Conservation (phyloP, 2,113 vertebrate genomes). For the Charadrius vociferus region DNA sequence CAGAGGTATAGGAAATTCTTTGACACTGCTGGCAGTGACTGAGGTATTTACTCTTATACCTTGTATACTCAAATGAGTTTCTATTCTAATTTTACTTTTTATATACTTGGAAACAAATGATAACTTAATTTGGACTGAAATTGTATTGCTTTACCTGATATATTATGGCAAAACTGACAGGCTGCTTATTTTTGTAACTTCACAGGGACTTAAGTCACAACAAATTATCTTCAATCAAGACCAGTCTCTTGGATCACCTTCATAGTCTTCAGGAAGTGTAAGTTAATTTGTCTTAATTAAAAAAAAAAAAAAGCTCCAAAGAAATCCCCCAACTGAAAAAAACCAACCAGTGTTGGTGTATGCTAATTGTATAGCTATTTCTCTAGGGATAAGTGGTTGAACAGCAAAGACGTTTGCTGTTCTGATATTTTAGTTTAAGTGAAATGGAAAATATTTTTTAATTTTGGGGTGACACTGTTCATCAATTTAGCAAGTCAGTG, state of each 20-base stretch:
- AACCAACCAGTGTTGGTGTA: not conserved
- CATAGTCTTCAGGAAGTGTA: constrained; percentile 89
- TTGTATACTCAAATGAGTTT: not conserved
- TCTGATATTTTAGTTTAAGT: not conserved
- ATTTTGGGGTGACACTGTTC: not conserved
- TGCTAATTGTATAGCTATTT: not conserved
- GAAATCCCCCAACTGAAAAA: not conserved
- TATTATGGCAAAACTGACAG: not conserved
- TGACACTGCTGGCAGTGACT: not conserved
- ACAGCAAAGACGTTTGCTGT: not conserved
- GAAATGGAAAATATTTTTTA: not conserved
- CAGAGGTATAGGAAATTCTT: not conserved
- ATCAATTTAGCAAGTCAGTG: not conserved
- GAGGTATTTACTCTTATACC: not conserved
- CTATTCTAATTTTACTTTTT: not conserved
- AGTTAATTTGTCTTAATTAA: constrained; percentile 74
- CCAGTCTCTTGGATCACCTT: constrained; percentile 83
- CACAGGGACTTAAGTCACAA: constrained; percentile 94
- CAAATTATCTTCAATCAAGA: constrained; percentile 86
- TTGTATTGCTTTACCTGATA: not conserved
- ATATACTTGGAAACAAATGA: not conserved
- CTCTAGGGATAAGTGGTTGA: not conserved
- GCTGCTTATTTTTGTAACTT: constrained; percentile 64
- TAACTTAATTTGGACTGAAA: not conserved
- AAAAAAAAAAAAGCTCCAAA: not conserved